These are phyloP conservation scores for Ormyrus rosae DNA, from an alignment of 2,888 invertebrate genomes.

Conservation along the genomic window DNA sequence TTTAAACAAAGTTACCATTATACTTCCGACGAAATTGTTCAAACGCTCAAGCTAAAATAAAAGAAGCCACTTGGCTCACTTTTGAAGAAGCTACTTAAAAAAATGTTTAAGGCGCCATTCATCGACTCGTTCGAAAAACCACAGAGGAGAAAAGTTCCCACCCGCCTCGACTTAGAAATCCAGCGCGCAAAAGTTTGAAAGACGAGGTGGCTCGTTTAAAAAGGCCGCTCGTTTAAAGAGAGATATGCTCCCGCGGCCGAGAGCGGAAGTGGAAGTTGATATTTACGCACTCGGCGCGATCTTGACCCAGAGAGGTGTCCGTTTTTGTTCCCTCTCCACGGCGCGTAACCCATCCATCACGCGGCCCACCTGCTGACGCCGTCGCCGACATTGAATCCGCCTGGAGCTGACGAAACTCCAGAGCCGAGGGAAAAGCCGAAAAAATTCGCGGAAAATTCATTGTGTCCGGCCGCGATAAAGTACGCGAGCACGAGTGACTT, in stretches of 20 bases:
- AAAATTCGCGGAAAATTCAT: background rate
- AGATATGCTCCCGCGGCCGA: background rate
- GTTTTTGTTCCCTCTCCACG: slow-evolving; percentile 44
- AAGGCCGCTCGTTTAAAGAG: background rate
- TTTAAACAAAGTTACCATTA: too few species aligned
- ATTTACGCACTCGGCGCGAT: slow-evolving; percentile 65
- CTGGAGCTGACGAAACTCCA: background rate
- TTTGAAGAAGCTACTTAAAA: background rate
- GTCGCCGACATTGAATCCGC: slow-evolving; percentile 60
- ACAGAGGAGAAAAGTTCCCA: too few species aligned
- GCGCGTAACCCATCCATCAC: slow-evolving; percentile 61
- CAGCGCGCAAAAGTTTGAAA: background rate
- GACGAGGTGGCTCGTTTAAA: background rate
- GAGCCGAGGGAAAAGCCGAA: background rate
- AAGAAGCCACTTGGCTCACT: background rate
- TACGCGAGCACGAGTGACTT: background rate
- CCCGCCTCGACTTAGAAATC: too few species aligned
- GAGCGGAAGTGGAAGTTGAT: slow-evolving; percentile 63
- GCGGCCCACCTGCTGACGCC: slow-evolving; percentile 62
- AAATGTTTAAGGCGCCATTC: background rate
- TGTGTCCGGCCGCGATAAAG: background rate
- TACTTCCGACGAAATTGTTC: too few species aligned
- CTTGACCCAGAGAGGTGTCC: slow-evolving; percentile 61
- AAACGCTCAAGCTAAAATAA: too few species aligned
- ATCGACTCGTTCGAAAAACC: background rate